phyloP scores from a whole-genome alignment of 2,888 invertebrate species.

The Cheilosia impressa region DNA sequence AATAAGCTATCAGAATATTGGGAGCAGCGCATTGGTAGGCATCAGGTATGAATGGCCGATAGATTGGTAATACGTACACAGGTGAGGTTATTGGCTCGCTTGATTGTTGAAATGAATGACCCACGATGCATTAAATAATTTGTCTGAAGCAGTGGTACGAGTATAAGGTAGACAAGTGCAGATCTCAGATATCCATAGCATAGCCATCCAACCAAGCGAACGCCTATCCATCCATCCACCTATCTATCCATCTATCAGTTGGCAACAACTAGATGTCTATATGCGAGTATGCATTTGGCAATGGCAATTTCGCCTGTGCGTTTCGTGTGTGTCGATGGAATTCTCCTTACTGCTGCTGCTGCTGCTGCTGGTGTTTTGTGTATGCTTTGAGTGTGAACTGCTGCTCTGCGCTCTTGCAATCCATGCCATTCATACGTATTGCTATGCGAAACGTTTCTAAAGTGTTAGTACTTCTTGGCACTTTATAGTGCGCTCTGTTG shows the following conservation, averaged over 20 bases:
- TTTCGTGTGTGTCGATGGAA: slow-evolving; percentile 29
- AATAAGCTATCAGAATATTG: slow-evolving; percentile 7
- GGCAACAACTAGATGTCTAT: slow-evolving; percentile 1
- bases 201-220: neutral
- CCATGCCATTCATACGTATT: slow-evolving; percentile 13
- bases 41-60: slow-evolving; percentile 10
- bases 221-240: slow-evolving; percentile 33
- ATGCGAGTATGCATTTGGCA: slow-evolving; percentile 31
- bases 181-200: slow-evolving; percentile 31
- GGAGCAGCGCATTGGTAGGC: slow-evolving; percentile 2
- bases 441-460: slow-evolving; percentile 27
- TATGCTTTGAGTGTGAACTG: slow-evolving; percentile 12
- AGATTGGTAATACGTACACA: too few relatives aligned
- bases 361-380: slow-evolving; percentile 20
- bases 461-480: slow-evolving; percentile 48
- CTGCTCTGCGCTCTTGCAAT: slow-evolving; percentile 42
- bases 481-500: slow-evolving; percentile 35
- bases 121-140: neutral
- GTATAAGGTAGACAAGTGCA: neutral
- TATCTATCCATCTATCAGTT: slow-evolving; percentile 27
- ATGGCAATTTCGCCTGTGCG: slow-evolving; percentile 33
- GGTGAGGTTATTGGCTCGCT: neutral
- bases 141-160: neutral
- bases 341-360: slow-evolving; percentile 36
- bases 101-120: slow-evolving; percentile 1